phyloP scores from a whole-genome alignment of 2,113 vertebrate genomes.

The Antechinus stuartii region DNA sequence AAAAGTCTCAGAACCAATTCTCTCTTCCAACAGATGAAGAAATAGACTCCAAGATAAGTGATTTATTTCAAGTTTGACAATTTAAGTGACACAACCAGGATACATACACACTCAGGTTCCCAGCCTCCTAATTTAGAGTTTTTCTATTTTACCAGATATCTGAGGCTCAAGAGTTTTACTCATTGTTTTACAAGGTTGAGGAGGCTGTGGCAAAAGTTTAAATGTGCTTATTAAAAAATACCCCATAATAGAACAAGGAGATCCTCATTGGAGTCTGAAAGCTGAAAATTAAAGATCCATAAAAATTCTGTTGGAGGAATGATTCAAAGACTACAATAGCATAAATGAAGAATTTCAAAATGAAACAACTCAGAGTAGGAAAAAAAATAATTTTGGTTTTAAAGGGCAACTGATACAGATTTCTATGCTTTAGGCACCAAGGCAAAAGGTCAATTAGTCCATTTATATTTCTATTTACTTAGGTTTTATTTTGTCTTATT shows the following conservation, averaged over 20 bases:
- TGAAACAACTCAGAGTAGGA: background rate
- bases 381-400: background rate
- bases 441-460: background rate
- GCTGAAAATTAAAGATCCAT: background rate
- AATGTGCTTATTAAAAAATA: background rate
- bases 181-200: too few relatives aligned
- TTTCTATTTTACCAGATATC: background rate
- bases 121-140: background rate
- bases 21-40: too few relatives aligned
- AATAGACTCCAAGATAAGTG: too few relatives aligned
- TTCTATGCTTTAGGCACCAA: background rate
- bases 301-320: background rate
- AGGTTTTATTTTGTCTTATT: background rate
- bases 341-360: background rate
- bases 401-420: background rate
- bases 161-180: too few relatives aligned
- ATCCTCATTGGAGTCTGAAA: background rate
- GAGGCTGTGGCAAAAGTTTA: background rate
- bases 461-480: background rate
- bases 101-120: too few relatives aligned
- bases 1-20: too few relatives aligned
- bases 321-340: background rate
- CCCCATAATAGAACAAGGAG: background rate
- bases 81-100: too few relatives aligned
- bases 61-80: too few relatives aligned